phyloP scores from a whole-genome alignment of 2,113 vertebrate genomes.

The Ptychochromis oligacanthus region DNA sequence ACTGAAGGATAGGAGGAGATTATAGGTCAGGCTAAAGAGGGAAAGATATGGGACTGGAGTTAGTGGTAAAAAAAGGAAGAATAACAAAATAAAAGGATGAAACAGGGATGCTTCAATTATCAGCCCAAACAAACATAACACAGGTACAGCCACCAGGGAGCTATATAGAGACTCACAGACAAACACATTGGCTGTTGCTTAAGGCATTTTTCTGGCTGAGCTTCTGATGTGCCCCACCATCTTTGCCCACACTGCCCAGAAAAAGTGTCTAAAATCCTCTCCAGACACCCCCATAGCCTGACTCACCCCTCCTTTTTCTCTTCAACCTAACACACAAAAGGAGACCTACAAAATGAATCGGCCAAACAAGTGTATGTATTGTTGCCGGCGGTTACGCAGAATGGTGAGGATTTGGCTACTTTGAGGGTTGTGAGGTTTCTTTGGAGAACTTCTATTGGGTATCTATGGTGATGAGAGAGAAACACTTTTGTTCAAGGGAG shows the following conservation, averaged over 20 bases:
- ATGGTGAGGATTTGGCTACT: conserved; percentile 57
- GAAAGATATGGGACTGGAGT: conserved; percentile 20
- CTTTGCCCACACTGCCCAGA: conserved; percentile 40
- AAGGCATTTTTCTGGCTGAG: conserved; percentile 34
- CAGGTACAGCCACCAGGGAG: conserved; percentile 25
- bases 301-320: conserved; percentile 19
- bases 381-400: conserved; percentile 66
- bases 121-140: conserved; percentile 33
- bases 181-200: conserved; percentile 32
- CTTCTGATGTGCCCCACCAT: conserved; percentile 45
- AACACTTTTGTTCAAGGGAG: conserved; percentile 44
- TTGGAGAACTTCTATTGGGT: conserved; percentile 56
- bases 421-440: conserved; percentile 46
- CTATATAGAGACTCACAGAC: background rate
- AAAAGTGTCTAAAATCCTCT: conserved; percentile 30
- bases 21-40: conserved; percentile 56
- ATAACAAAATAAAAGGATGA: conserved; percentile 19
- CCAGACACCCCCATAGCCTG: background rate
- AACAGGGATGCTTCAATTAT: background rate
- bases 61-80: background rate
- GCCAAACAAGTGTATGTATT: conserved; percentile 68
- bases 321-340: conserved; percentile 62
- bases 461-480: conserved; percentile 65
- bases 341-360: conserved; percentile 53
- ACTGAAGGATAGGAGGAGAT: conserved; percentile 49